Evolutionary conservation across 2,797 vertebrate genomes (phyloP).

Genomic region (Sebastolobus alascanus): DNA sequence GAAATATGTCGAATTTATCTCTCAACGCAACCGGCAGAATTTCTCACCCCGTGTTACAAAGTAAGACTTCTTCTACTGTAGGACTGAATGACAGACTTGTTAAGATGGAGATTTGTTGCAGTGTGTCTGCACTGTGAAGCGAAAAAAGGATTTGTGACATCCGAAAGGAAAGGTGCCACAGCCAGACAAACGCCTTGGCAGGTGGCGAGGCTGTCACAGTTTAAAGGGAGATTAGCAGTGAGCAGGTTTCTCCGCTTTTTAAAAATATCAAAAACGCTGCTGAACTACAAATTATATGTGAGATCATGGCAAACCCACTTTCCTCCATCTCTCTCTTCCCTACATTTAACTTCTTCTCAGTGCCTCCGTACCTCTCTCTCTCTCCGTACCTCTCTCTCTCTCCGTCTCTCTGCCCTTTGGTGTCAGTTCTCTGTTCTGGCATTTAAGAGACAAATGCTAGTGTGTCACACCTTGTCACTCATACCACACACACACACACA

Average conservation of each 20-base stretch:
- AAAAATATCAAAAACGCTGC: slow-evolving; percentile 37
- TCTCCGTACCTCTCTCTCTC: slow-evolving; percentile 35
- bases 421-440: slow-evolving; percentile 84
- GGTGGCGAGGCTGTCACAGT: slow-evolving; percentile 29
- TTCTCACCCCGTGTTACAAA: slow-evolving; percentile 8
- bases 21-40: slow-evolving; percentile 1
- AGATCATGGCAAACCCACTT: slow-evolving; percentile 32
- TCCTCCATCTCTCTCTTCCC: slow-evolving; percentile 1
- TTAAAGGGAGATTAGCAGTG: slow-evolving; percentile 45
- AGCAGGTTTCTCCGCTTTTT: slow-evolving; percentile 24
- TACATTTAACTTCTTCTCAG: background rate
- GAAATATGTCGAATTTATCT: slow-evolving; percentile 21
- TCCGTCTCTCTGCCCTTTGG: slow-evolving; percentile 69
- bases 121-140: background rate
- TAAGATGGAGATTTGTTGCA: slow-evolving; percentile 26
- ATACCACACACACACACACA: slow-evolving; percentile 39
- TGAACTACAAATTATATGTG: slow-evolving; percentile 52
- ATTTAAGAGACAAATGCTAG: slow-evolving; percentile 88
- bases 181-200: slow-evolving; percentile 36
- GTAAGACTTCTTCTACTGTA: background rate
- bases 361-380: slow-evolving; percentile 29
- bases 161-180: slow-evolving; percentile 22
- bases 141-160: slow-evolving; percentile 41
- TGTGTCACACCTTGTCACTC: slow-evolving; percentile 83
- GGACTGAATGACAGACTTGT: slow-evolving; percentile 32